phyloP scores from a whole-genome alignment of 2,797 vertebrate species.

The Chrosomus eos region DNA sequence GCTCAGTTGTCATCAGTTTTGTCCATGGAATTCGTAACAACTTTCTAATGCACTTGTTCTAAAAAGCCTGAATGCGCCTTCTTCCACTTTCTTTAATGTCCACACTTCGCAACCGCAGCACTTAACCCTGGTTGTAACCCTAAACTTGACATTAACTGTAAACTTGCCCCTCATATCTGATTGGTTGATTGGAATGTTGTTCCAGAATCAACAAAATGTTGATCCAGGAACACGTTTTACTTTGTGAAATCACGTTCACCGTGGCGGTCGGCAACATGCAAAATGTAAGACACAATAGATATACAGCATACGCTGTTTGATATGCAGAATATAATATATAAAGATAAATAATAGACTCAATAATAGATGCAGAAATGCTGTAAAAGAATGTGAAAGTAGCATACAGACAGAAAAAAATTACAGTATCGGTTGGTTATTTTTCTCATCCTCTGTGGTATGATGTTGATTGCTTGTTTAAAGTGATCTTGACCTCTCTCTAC shows the following conservation, averaged over 20 bases:
- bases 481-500: neutral
- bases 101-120: neutral
- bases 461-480: neutral
- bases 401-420: neutral
- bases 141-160: neutral
- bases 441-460: neutral
- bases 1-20: too few species aligned
- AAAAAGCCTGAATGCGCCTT: too few species aligned
- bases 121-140: neutral
- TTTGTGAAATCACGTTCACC: neutral
- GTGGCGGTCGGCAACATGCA: neutral
- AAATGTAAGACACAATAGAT: neutral
- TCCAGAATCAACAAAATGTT: too few species aligned
- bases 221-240: neutral
- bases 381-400: neutral
- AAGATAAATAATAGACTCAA: neutral
- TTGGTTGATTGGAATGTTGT: neutral
- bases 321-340: neutral
- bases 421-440: neutral
- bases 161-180: neutral
- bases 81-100: too few species aligned
- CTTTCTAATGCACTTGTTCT: too few species aligned
- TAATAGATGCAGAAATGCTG: neutral
- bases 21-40: too few species aligned
- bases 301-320: neutral